These are phyloP conservation scores for Zele albiditarsus DNA, from an alignment of 2,888 invertebrate species.

Conservation along the genomic window DNA sequence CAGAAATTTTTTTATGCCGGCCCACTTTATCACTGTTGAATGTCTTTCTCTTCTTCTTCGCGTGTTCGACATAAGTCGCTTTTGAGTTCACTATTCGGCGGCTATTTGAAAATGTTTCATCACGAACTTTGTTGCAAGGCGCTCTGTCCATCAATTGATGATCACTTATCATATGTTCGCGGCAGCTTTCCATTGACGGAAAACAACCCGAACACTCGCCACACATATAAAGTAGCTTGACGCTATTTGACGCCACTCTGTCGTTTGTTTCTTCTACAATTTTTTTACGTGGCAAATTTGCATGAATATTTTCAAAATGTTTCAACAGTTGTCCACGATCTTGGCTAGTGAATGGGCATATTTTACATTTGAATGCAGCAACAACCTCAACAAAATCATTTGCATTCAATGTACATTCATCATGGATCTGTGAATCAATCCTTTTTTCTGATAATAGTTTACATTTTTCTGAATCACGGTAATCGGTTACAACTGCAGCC, in stretches of 20 bases:
- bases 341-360: slow-evolving; percentile 74
- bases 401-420: slow-evolving; percentile 59
- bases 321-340: slow-evolving; percentile 69
- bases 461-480: slow-evolving; percentile 50
- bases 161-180: slow-evolving; percentile 74
- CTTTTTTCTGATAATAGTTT: slow-evolving; percentile 47
- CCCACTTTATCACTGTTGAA: slow-evolving; percentile 37
- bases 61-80: background rate
- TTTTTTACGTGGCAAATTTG: slow-evolving; percentile 54
- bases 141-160: slow-evolving; percentile 61
- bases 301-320: slow-evolving; percentile 69
- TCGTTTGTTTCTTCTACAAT: slow-evolving; percentile 48
- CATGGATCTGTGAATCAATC: slow-evolving; percentile 46
- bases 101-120: slow-evolving; percentile 37
- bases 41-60: slow-evolving; percentile 35
- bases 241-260: slow-evolving; percentile 53
- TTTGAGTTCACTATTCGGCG: background rate
- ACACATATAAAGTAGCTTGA: slow-evolving; percentile 73
- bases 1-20: slow-evolving; percentile 53
- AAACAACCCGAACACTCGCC: slow-evolving; percentile 74
- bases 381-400: slow-evolving; percentile 75
- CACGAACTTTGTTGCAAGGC: slow-evolving; percentile 47
- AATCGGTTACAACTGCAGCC: slow-evolving; percentile 25
- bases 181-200: slow-evolving; percentile 73
- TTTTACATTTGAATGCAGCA: slow-evolving; percentile 75